A percentile compares a stretch with the other conserved stretches of the same genome.
These are phyloP conservation scores for Diplosoma virens DNA, from an alignment of 23 tunicate genomes.

Conservation along the genomic window DNA sequence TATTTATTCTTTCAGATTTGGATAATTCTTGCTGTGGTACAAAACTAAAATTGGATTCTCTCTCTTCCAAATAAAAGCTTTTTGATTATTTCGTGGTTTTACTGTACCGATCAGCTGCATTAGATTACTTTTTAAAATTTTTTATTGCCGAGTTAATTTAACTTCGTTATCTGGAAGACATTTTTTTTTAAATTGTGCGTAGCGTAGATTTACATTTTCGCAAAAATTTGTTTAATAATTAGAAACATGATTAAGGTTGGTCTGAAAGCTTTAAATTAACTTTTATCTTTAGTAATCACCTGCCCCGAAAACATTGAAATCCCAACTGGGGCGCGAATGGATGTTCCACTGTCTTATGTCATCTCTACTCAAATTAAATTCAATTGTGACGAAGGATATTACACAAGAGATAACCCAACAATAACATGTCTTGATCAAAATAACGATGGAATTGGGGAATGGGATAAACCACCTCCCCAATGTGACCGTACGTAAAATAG, in stretches of 20 bases:
- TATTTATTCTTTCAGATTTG: too few species aligned
- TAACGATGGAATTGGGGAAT: conserved; percentile 30
- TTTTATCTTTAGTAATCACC: conserved; percentile 6
- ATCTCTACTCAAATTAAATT: background rate
- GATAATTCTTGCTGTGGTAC: too few species aligned
- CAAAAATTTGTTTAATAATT: background rate
- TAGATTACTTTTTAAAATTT: background rate
- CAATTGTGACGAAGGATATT: conserved; percentile 40
- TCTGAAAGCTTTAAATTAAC: background rate
- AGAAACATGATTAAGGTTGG: background rate
- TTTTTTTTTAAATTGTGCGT: background rate
- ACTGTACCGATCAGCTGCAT: too few species aligned
- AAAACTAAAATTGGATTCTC: too few species aligned
- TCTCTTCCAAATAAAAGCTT: too few species aligned
- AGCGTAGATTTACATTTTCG: background rate
- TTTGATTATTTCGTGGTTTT: too few species aligned
- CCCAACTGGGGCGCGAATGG: background rate
- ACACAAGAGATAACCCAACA: background rate
- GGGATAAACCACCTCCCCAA: conserved; percentile 30
- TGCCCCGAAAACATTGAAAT: conserved; percentile 2
- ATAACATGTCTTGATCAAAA: conserved; percentile 23
- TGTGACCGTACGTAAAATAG: conserved; percentile 44
- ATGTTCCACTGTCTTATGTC: background rate
- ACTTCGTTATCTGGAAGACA: background rate
- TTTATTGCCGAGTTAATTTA: background rate